A percentile compares a stretch with the other conserved stretches of the same genome.
These are phyloP conservation scores for Sinhomidia bicolor DNA, from an alignment of 2,888 invertebrate species.

Conservation along the genomic window DNA sequence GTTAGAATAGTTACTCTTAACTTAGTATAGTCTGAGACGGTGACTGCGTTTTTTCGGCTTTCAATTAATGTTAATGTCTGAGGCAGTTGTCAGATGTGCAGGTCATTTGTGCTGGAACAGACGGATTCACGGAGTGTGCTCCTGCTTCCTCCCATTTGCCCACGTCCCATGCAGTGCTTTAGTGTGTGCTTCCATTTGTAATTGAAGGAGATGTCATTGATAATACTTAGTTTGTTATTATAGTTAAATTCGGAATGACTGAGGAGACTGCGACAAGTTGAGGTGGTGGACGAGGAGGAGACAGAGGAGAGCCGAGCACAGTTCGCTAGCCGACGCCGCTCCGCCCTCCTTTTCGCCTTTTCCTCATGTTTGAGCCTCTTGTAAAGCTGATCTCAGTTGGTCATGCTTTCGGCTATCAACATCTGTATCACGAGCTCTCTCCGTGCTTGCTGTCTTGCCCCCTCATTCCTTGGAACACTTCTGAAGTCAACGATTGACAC, in stretches of 20 bases:
- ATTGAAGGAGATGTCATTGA: conserved; percentile 75
- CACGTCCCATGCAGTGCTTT: conserved; percentile 71
- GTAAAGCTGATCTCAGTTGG: conserved; percentile 77
- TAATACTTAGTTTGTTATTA: conserved; percentile 73
- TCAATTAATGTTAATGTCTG: conserved; percentile 30
- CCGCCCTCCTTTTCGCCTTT: conserved; percentile 73
- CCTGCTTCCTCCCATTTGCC: conserved; percentile 60
- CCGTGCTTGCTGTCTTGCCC: conserved; percentile 70
- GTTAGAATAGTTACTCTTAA: conserved; percentile 26
- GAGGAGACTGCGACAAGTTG: conserved; percentile 65
- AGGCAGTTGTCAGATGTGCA: conserved; percentile 72
- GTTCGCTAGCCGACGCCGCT: conserved; percentile 63
- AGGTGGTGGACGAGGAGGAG: conserved; percentile 34
- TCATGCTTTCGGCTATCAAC: conserved; percentile 77
- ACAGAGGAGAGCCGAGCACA: conserved; percentile 50
- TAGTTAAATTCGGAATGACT: conserved; percentile 68
- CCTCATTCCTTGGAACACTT: conserved; percentile 71
- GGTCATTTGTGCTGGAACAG: conserved; percentile 70
- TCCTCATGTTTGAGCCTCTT: conserved; percentile 76
- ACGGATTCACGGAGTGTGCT: conserved; percentile 68
- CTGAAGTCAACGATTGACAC: conserved; percentile 74
- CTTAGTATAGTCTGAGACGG: conserved; percentile 18
- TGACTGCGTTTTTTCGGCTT: neutral
- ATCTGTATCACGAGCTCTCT: conserved; percentile 76
- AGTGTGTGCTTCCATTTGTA: conserved; percentile 70